These are phyloP conservation scores for Lucilia sericata DNA, from an alignment of 1,140 invertebrate species.

Conservation along the genomic window DNA sequence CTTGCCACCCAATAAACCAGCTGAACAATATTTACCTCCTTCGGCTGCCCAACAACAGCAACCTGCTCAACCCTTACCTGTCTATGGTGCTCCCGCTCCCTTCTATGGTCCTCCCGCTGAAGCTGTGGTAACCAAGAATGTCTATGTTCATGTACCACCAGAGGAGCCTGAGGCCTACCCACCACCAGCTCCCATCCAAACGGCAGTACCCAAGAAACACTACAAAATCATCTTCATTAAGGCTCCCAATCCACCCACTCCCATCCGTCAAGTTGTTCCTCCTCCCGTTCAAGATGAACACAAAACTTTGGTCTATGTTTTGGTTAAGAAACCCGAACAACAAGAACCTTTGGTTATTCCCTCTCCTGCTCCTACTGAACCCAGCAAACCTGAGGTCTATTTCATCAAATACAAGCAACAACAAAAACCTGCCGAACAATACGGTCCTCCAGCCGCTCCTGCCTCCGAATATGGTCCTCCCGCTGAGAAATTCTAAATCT, in stretches of 20 bases:
- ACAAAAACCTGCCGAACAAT: conserved; percentile 59
- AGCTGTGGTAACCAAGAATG: conserved; percentile 77
- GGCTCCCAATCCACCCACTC: conserved; percentile 79
- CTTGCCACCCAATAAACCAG: conserved; percentile 56
- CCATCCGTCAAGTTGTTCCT: conserved; percentile 71
- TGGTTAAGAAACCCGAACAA: conserved; percentile 81
- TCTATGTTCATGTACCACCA: conserved; percentile 81
- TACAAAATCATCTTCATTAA: conserved; percentile 92
- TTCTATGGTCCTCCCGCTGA: conserved; percentile 65
- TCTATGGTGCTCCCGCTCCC: conserved; percentile 61
- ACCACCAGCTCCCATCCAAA: conserved; percentile 59
- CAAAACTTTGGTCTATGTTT: conserved; percentile 87
- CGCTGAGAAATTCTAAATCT: conserved; percentile 47
- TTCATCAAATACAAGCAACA: conserved; percentile 73
- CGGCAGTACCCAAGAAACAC: conserved; percentile 77
- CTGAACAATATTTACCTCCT: conserved; percentile 46
- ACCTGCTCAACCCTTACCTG: conserved; percentile 58
- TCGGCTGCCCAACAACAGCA: conserved; percentile 39
- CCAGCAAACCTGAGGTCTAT: conserved; percentile 73
- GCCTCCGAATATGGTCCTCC: conserved; percentile 63
- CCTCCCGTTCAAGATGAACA: conserved; percentile 77
- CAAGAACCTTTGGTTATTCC: conserved; percentile 67
- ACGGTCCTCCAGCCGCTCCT: conserved; percentile 56
- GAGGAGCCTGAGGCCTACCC: conserved; percentile 73
- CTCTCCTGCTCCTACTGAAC: conserved; percentile 69